phyloP scores from a whole-genome alignment of 1,140 invertebrate genomes.

The Sinonovacula constricta region DNA sequence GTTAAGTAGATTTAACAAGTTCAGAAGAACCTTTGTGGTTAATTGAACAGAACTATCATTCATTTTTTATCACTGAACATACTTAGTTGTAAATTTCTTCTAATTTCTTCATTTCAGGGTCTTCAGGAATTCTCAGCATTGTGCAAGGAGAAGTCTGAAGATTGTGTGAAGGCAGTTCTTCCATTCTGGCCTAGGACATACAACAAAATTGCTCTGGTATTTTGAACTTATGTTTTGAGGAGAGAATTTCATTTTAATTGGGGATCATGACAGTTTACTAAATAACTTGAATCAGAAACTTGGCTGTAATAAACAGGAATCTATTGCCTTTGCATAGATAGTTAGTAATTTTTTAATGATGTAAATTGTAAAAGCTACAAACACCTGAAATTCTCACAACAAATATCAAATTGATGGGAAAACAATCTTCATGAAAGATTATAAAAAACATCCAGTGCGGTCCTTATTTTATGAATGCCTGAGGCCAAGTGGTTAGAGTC shows the following conservation, averaged over 20 bases:
- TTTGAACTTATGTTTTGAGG: constrained; percentile 1
- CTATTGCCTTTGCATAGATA: neutral
- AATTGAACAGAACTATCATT: too few species aligned
- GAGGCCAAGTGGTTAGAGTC: too few species aligned
- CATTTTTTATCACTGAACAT: too few species aligned
- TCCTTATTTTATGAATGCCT: too few species aligned
- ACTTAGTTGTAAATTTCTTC: too few species aligned
- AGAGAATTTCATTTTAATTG: neutral
- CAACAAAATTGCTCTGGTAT: constrained; percentile 83
- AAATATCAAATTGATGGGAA: too few species aligned
- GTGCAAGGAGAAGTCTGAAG: constrained; percentile 81
- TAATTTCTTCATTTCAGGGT: constrained; percentile 81
- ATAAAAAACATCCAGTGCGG: too few species aligned
- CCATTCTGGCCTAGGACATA: constrained; percentile 90
- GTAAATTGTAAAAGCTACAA: neutral
- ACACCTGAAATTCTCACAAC: too few species aligned
- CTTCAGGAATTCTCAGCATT: constrained; percentile 87
- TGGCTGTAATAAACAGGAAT: neutral
- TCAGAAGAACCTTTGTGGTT: too few species aligned
- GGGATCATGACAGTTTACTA: neutral
- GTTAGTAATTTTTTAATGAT: neutral
- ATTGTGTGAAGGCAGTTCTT: constrained; percentile 84
- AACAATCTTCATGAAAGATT: too few species aligned
- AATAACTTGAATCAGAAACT: neutral
- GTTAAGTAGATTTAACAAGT: too few species aligned